Evolutionary conservation across 2,888 invertebrate species (phyloP), one percentile per base, ranked within the genome.

Genomic region (Nephrocerus scutellatus): DNA sequence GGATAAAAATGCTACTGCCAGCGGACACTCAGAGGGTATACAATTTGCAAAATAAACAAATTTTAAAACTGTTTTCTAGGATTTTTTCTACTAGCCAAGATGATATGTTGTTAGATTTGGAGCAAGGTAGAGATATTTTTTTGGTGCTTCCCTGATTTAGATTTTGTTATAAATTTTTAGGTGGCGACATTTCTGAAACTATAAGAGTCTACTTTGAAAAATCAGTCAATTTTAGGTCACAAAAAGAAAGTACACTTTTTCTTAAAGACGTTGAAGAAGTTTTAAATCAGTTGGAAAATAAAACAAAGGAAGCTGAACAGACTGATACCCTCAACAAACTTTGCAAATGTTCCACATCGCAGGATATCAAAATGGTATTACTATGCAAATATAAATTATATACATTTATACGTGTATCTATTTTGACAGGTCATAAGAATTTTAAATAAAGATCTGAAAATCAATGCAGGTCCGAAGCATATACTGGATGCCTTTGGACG

Each of bases 391-490:
- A 20, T 12, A 20, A 2, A 28, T 12, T 33, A 7, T 4, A 21
- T 18, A 22, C 15, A 19, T 30, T 13, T 14, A 14, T 10, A 10
- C 24, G 13, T 26, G 29, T 19, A 9, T 7, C 21, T 10, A 34
- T 20, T 10, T 25, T 38, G 36, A 10, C 20, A 62, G 61, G 72
- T 92, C 2, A 79, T 96, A 14, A 75, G 93, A 10, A 70, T 95
- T 24, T 82, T 96, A 19, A 91, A 90, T 66, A 88, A 89, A 55
- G 95, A 96, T 71, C 72, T 96, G 41, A 72, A 91, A 50, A 93
- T 95, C 55, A 91, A 91, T 61, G 84, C 92, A 20, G 91, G 93
- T 1, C 84, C 92, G 0, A 89, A 93, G 63, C 90, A 89, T 63
- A 84, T 96, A 70, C 76, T 95, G 32, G 87, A 86, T 56, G 92